A percentile compares a stretch with the other conserved stretches of the same genome.
Conservation (phyloP, 2,797 vertebrate genomes). For the Staurois parvus region DNA sequence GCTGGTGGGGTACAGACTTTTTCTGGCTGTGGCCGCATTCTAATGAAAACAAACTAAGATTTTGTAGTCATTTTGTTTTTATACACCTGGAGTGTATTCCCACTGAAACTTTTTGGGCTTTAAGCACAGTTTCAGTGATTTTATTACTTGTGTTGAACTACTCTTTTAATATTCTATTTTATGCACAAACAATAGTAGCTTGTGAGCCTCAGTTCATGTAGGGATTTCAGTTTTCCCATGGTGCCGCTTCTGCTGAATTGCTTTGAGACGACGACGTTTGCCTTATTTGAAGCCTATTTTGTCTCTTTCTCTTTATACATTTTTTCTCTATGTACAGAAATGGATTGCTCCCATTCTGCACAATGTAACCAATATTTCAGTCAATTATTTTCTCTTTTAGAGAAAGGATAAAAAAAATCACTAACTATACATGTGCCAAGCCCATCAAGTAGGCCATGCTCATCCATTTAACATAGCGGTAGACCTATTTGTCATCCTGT, state of each 20-base stretch:
- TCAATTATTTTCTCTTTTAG: conserved; percentile 39
- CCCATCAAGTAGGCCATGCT: conserved; percentile 27
- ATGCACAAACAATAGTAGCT: too few species aligned
- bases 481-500: conserved; percentile 54
- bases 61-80: too few species aligned
- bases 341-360: background rate
- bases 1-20: too few species aligned
- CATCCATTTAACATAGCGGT: conserved; percentile 43
- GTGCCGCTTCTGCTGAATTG: background rate
- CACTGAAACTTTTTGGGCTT: too few species aligned
- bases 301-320: background rate
- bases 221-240: background rate
- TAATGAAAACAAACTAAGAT: too few species aligned
- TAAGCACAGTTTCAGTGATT: too few species aligned
- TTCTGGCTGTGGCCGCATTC: too few species aligned
- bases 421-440: conserved; percentile 23
- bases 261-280: background rate
- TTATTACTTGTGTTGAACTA: too few species aligned
- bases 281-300: background rate
- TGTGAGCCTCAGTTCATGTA: too few species aligned
- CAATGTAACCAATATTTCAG: conserved; percentile 31
- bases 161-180: too few species aligned
- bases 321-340: background rate
- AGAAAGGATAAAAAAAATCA: background rate
- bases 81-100: too few species aligned